Evolutionary conservation across 2,797 vertebrate genomes (phyloP), one percentile per base, ranked within the genome.

Genomic region (Cygnus olor): DNA sequence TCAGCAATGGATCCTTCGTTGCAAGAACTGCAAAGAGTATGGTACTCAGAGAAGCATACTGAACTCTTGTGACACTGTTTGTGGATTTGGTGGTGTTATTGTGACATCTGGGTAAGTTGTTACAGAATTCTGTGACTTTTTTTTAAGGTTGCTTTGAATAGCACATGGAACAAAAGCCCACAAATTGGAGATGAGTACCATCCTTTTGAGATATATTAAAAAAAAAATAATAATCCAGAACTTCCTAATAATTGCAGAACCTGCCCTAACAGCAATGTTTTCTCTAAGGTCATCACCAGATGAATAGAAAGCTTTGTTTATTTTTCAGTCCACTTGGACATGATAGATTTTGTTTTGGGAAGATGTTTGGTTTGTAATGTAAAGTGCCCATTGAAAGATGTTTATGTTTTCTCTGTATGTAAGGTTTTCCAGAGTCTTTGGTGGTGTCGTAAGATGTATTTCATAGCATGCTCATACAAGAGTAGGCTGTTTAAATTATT

Each of bases 261-360:
- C 34, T 94, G 61, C 47, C 85, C 5, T 70, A 68, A 49, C 24
- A 45, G 73, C 27, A 79, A 84, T 19, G 66, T 82, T 85, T 88
- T 82, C 85, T 82, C 38, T 73, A 85, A 89, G 66, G 57, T 51
- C 34, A 60, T n/a, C 47, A 47, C 21, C 58, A 91, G 60, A 82
- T 21, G 27, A 89, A 78, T n/a, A 65, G n/a, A 69, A 95, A 92
- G 13, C 36, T 95, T 93, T 92, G 54, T 89, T 78, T 45, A 51
- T 51, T 22, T 88, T 79, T 94, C 80, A 74, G 47, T 87, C 47
- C 82, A 80, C 53, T 80, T 57, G 89, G 83, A 90, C 68, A 88
- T 90, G 93, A 90, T 2, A 92, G 47, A 89, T 92, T 94, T 96
- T 84, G 60, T 77, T 97, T 91, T 80, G 80, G 78, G 70, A 89